Conservation (phyloP, 2,888 invertebrate genomes). For the Tinea semifulvella region DNA sequence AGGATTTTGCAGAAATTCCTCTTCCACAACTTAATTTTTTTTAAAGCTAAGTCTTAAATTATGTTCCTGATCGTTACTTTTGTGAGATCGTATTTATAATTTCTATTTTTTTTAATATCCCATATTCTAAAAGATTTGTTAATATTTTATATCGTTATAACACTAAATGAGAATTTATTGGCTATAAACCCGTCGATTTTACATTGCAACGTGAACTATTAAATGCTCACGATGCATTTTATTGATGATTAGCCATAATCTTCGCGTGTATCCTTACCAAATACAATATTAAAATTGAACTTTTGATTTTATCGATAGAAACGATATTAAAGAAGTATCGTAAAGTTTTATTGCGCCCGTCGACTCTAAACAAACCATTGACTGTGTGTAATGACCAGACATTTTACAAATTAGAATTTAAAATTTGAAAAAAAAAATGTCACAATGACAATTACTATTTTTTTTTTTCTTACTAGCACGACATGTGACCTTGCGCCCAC, state of each 20-base stretch:
- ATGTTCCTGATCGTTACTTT: too few relatives aligned
- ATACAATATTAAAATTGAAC: slow-evolving; percentile 17
- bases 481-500: too few relatives aligned
- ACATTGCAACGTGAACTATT: slow-evolving; percentile 17
- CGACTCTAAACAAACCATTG: slow-evolving; percentile 27
- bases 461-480: too few relatives aligned
- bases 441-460: too few relatives aligned
- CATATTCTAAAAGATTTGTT: too few relatives aligned
- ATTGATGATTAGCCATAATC: slow-evolving; percentile 35
- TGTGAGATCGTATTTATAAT: too few relatives aligned
- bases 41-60: neutral
- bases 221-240: slow-evolving; percentile 20
- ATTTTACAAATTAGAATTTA: too few relatives aligned
- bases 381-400: too few relatives aligned
- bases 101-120: neutral
- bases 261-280: slow-evolving; percentile 28
- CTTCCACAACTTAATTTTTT: neutral
- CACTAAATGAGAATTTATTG: neutral
- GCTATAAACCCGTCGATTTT: slow-evolving; percentile 6
- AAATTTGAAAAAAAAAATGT: too few relatives aligned
- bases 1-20: too few relatives aligned
- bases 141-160: neutral
- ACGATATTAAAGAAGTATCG: slow-evolving; percentile 24
- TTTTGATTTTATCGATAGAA: slow-evolving; percentile 33
- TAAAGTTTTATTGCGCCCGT: slow-evolving; percentile 41